These are phyloP conservation scores for Perizoma affinitatum DNA, from an alignment of 2,888 invertebrate genomes.

Conservation along the genomic window DNA sequence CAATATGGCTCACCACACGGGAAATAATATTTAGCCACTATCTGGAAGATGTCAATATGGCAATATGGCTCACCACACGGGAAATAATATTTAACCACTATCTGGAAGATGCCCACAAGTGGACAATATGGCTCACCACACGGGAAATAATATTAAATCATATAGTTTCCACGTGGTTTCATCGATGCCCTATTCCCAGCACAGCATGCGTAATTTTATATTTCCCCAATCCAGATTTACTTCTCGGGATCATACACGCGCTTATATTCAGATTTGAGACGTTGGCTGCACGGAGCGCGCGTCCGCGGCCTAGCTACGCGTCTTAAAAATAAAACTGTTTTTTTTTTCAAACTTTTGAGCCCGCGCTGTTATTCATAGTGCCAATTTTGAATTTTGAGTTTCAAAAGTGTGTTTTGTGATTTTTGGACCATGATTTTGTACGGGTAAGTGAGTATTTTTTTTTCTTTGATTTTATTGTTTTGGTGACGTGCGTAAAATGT, in stretches of 20 bases:
- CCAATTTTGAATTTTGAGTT: slow-evolving; percentile 26
- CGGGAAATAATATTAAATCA: not conserved
- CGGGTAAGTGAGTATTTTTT: slow-evolving; percentile 70
- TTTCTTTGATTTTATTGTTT: slow-evolving; percentile 35
- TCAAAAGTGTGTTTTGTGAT: slow-evolving; percentile 41
- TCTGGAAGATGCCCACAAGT: too few species aligned
- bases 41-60: too few species aligned
- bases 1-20: too few species aligned
- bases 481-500: slow-evolving; percentile 45
- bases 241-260: slow-evolving; percentile 54
- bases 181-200: slow-evolving; percentile 39
- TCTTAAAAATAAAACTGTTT: slow-evolving; percentile 33
- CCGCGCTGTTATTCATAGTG: slow-evolving; percentile 27
- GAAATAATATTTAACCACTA: not conserved
- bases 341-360: slow-evolving; percentile 27
- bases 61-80: too few species aligned
- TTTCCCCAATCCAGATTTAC: slow-evolving; percentile 69
- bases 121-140: too few species aligned
- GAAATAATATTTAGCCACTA: not conserved
- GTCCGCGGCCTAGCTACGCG: slow-evolving; percentile 51
- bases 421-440: slow-evolving; percentile 70
- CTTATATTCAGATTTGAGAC: slow-evolving; percentile 52
- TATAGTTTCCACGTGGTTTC: not conserved
- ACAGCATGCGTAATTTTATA: slow-evolving; percentile 68
- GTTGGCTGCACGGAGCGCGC: slow-evolving; percentile 53